phyloP scores from a whole-genome alignment of 2,888 invertebrate genomes.

The Tachina grossa region DNA sequence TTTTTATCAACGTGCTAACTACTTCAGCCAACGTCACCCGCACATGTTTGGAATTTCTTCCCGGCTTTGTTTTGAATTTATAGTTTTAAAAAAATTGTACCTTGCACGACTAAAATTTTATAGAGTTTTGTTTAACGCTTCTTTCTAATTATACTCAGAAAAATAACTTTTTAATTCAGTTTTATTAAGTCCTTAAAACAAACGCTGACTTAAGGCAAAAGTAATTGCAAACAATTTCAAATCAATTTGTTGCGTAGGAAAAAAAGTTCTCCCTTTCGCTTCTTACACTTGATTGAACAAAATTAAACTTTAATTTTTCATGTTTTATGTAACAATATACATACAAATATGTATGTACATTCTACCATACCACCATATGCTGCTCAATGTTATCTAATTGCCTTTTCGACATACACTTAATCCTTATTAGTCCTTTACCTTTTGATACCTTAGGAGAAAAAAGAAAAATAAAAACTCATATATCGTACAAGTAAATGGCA shows the following conservation, averaged over 20 bases:
- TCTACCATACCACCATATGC: conserved; percentile 48
- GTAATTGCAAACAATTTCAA: conserved; percentile 72
- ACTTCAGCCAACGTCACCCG: too few species aligned
- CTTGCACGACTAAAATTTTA: too few species aligned
- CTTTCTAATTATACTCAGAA: too few species aligned
- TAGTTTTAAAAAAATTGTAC: too few species aligned
- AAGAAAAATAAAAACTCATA: conserved; percentile 15
- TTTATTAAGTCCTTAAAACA: conserved; percentile 64
- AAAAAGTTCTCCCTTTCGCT: conserved; percentile 6
- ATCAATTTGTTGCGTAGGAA: conserved; percentile 70
- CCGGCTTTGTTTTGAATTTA: too few species aligned
- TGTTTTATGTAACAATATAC: conserved; percentile 54
- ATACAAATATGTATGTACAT: neutral
- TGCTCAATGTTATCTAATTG: conserved; percentile 77
- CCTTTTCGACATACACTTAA: conserved; percentile 82
- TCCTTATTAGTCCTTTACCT: conserved; percentile 79
- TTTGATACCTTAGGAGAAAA: conserved; percentile 55
- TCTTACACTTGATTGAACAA: conserved; percentile 47
- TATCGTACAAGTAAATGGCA: conserved; percentile 33
- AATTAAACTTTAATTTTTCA: conserved; percentile 73
- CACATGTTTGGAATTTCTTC: too few species aligned
- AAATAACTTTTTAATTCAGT: conserved; percentile 32
- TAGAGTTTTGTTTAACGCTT: too few species aligned
- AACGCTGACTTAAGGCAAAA: conserved; percentile 71
- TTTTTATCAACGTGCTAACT: too few species aligned